Base-by-base conservation (phyloP, 2,888 invertebrate genomes). In the Chloroclysta siterata region DNA sequence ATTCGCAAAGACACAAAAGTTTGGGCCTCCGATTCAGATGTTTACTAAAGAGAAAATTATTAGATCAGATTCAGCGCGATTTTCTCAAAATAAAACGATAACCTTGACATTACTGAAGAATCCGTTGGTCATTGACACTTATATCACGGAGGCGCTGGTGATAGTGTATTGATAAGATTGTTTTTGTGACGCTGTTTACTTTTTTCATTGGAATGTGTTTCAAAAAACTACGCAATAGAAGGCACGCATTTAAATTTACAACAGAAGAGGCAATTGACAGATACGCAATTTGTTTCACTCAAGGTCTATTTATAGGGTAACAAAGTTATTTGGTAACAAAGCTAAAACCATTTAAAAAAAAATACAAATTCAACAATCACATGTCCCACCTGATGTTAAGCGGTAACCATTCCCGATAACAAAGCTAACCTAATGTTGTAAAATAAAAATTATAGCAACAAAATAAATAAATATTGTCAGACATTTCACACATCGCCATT, bases 41-140 rank as follows among this genome's bases (percentile, higher is more conserved):
- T 39, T 39, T 39, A 39, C 36, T 11, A 39, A 39, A 39, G 8
- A 8, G 11, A 36, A 36, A 6, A 29, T 29, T 36, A n/a, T 36
- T 10, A 36, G 6, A 8, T 36, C n/a, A n/a, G n/a, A n/a, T 58
- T 39, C 42, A 36, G 6, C 6, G 39, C 10, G 17, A 52, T 52
- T 39, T 52, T 52, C 36, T 22, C 33, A 17, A 52, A 39, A 17
- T 36, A 52, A 1, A 51, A 5, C 13, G 39, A 64, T 73, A 70
- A 72, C 76, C 74, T 74, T 80, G 79, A 77, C 76, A 73, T 75
- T 74, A 69, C 42, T 55, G 55, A 50, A 70, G 42, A 75, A 71
- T 73, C 60, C 36, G 60, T 57, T 55, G 74, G 77, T 76, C 78
- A 77, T 70, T 77, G 78, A 77, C 80, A 72, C 63, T 50, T 69